Base-by-base conservation (phyloP, 2,888 invertebrate genomes). In the Dasysyrphus tricinctus region DNA sequence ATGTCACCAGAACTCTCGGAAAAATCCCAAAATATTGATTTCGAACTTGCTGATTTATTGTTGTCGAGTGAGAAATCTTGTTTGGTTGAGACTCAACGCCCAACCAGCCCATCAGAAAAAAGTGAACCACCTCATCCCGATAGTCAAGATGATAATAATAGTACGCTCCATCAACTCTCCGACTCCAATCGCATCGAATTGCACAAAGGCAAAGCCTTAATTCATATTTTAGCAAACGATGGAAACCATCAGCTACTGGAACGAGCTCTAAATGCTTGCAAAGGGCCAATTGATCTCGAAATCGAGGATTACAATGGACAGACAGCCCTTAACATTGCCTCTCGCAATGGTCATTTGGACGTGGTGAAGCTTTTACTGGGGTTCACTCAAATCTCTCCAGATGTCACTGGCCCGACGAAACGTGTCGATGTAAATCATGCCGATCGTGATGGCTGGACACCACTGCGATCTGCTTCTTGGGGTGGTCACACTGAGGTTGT, bases 401-500 rank as follows among this genome's bases (percentile, higher is more conserved):
- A 93, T 75, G 92, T 91, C 34, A 91, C 90, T 19, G 92, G 91
- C 0, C 90, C 91, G 47, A 90, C 91, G 90, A 90, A 91, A 12
- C 95, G 95, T 19, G 95, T 96, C 3, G 94, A 95, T 90, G 95
- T 95, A 0, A 96, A 96, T 92, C 96, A 96, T 90, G 95, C 96
- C 8, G 96, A 97, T 92, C 94, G 94, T 67, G 97, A 97, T 90
- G 97, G 97, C 42, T 98, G 97, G 98, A 97, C 97, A 42, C 97
- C 97, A 14, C 93, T 98, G 61, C 93, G 98, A 76, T 98, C 98
- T 5, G 98, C 98, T 24, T 98, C 98, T 12, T 98, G 98, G 98
- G 98, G 98, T 63, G 98, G 98, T 0, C 98, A 98, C 90, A 96
- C 96, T 1, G 96, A 97, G 93, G 96, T 97, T 1, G 97, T 97